Percentiles rank a stretch among this genome's conserved stretches.
These are phyloP conservation scores for Turritopsis dohrnii DNA, from an alignment of 30 jellyfish, hydroid and myxozoan species.

Conservation along the genomic window DNA sequence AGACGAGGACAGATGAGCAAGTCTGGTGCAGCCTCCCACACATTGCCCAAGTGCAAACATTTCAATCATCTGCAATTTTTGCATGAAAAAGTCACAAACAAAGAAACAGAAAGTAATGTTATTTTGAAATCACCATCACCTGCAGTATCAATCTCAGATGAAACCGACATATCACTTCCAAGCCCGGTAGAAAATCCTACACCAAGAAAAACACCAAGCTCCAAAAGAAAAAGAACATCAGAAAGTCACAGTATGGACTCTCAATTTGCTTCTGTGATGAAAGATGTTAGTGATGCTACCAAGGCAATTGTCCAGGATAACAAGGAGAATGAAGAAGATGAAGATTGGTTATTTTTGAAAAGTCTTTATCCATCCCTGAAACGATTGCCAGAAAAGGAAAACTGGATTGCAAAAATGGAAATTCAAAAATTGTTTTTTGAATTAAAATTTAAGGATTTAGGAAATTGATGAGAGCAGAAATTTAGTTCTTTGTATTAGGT, in stretches of 20 bases:
- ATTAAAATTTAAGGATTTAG: background rate
- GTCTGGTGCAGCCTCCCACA: conserved; percentile 70
- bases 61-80: conserved; percentile 50
- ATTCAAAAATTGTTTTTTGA: conserved; percentile 10
- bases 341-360: background rate
- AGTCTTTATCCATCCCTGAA: background rate
- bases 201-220: background rate
- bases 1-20: conserved; percentile 38
- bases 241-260: background rate
- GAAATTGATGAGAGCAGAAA: background rate
- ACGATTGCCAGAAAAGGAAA: background rate
- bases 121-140: conserved; percentile 4
- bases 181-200: background rate
- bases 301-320: background rate
- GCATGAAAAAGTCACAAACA: conserved; percentile 39
- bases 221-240: background rate
- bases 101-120: conserved; percentile 32
- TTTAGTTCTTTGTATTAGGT: background rate
- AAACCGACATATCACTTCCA: background rate
- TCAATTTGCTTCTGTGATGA: background rate
- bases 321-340: background rate
- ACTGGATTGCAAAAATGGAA: background rate
- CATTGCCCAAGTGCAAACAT: conserved; percentile 69
- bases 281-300: background rate
- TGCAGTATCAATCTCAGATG: conserved; percentile 4